These are phyloP conservation scores for Sphenopsis melanotis DNA, from an alignment of 2,797 vertebrate species.

Conservation along the genomic window DNA sequence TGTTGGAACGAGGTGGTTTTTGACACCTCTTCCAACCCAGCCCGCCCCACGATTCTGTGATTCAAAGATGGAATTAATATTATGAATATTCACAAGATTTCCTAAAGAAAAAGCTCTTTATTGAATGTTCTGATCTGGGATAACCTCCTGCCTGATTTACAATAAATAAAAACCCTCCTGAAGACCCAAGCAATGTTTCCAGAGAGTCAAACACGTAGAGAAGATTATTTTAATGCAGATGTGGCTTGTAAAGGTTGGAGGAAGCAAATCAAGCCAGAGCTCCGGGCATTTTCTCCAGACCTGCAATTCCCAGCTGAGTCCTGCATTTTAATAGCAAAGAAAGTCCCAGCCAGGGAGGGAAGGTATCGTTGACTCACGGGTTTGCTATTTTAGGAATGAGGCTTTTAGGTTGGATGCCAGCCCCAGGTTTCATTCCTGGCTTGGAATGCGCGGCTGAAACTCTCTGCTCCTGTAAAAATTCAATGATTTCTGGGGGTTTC, in stretches of 20 bases:
- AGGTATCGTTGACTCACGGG: background rate
- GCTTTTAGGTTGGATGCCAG: background rate
- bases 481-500: rapidly evolving
- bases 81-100: background rate
- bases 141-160: background rate
- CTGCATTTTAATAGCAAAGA: conserved; percentile 54
- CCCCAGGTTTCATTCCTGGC: background rate
- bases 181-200: background rate
- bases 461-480: background rate
- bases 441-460: rapidly evolving
- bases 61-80: background rate
- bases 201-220: background rate
- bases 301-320: background rate
- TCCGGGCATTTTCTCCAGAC: conserved; percentile 15
- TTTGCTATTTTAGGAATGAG: conserved; percentile 30
- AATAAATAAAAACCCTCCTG: background rate
- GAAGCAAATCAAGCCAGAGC: conserved; percentile 1
- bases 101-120: background rate
- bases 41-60: rapidly evolving
- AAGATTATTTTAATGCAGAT: background rate
- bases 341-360: background rate
- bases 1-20: rapidly evolving
- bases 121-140: rapidly evolving
- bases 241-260: background rate
- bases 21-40: background rate